phyloP scores from a whole-genome alignment of 1,140 invertebrate genomes.

The Centruroides sculpturatus region DNA sequence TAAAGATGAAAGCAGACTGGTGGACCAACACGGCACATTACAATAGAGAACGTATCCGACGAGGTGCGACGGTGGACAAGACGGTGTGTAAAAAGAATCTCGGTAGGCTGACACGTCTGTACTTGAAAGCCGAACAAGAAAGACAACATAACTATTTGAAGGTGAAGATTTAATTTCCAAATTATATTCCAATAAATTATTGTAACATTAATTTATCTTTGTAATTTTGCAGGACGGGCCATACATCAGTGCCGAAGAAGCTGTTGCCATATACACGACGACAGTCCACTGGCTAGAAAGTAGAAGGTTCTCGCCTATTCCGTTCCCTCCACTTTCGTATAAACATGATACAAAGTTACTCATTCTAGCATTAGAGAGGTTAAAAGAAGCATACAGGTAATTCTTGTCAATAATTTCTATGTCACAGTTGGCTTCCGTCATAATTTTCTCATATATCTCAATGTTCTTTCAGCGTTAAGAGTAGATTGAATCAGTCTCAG shows the following conservation, averaged over 20 bases:
- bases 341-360: constrained; percentile 98
- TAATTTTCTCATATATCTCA: background rate
- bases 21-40: constrained; percentile 99
- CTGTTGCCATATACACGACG: constrained; percentile 98
- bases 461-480: constrained; percentile 68
- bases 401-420: constrained; percentile 22
- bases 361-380: constrained; percentile 86
- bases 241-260: constrained; percentile 98
- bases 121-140: constrained; percentile 97
- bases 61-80: constrained; percentile 93
- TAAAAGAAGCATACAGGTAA: constrained; percentile 86
- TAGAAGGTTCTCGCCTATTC: constrained; percentile 93
- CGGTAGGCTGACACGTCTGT: constrained; percentile 85
- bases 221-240: constrained; percentile 66
- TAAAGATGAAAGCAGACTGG: constrained; percentile 99
- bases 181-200: background rate
- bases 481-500: constrained; percentile 95
- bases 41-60: constrained; percentile 87
- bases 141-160: constrained; percentile 98
- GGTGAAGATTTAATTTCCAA: constrained; percentile 20
- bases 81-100: constrained; percentile 99
- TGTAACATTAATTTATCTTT: constrained; percentile 22
- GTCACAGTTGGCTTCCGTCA: background rate
- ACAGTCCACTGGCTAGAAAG: constrained; percentile 99
- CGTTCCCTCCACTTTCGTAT: constrained; percentile 96